Evolutionary conservation across 2,888 invertebrate genomes (phyloP), one percentile per base, ranked within the genome.

Genomic region (Tholera decimalis): DNA sequence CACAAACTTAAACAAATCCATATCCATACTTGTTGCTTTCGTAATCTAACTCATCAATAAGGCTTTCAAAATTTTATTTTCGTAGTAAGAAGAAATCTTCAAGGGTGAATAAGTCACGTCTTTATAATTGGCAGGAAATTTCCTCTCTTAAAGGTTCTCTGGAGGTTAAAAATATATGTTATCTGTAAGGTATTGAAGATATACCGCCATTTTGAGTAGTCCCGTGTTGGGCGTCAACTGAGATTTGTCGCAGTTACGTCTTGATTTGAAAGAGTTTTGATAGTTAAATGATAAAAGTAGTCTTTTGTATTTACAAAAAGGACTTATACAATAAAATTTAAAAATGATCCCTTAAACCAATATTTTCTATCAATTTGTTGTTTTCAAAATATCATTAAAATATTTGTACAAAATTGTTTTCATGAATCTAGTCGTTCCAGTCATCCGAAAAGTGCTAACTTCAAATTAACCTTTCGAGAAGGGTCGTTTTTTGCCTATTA

Each of bases 221-320:
- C 64, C 73, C 69, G 50, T 22, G 37, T 22, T 30, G 69, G 69
- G 69, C 65, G 69, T 65, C 69, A 69, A 37, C 73, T 18, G 43
- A 43, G 20, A 54, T 37, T 54, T 22, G 11, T 15, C 8, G 11
- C n/a, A n/a, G n/a, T n/a, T n/a, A n/a, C 15, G 3, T 9, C 9
- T 44, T 26, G 26, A 28, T 47, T 37, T 9, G n/a, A 41, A n/a
- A 47, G 11, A 18, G 41, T 15, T 22, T 26, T 44, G 7, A 26
- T 3, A 1, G n/a, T n/a, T n/a, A n/a, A n/a, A n/a, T n/a, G n/a
- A n/a, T n/a, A n/a, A n/a, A n/a, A n/a, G n/a, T n/a, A n/a, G n/a
- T n/a, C n/a, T n/a, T n/a, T n/a, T n/a, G n/a, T n/a, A n/a, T n/a
- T n/a, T n/a, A n/a, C n/a, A n/a, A n/a, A n/a, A n/a, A n/a, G n/a